Base-by-base conservation (phyloP, 35 echinoderm and acorn worm genomes). In the Ptychodera flava region DNA sequence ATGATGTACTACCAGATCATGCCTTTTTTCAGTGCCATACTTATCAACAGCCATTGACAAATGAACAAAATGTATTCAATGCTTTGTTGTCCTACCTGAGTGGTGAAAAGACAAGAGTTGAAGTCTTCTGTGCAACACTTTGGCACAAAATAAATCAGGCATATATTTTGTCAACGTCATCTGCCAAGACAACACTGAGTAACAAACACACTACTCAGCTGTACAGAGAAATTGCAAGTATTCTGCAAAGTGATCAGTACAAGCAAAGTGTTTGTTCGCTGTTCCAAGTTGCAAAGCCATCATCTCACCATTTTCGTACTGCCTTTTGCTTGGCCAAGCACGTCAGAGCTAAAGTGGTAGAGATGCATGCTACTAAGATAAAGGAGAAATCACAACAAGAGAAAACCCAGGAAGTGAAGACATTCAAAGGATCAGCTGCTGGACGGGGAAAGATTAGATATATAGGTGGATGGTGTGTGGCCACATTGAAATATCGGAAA, bases 401-500 rank as follows among this genome's bases (percentile, higher is more conserved):
- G 1, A 15, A 16, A 32, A 16, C 28, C 22, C 81, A 83, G 30
- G 6, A 2, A 22, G 37, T 83, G 22, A 83, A 32, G 30, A 10
- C 10, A 28, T 83, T 83, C 33, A 83, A 83, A 0, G 33, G 37
- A 38, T 85, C 83, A 6, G 31, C 16, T 1, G 35, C 16, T 16
- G 83, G 83, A n/a, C 28, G 34, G 33, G 83, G 0, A 27, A 85
- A 34, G 64, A 29, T 31, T 6, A 28, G 83, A 1, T 85, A 85
- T 52, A 85, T 85, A 38, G 83, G 28, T 1, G 83, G 34, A 1
- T 85, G 83, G 83, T 36, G 31, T 85, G 83, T 85, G 0, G 31
- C 15, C 28, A n/a, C 34, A 53, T 36, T n/a, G 33, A 85, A 38
- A 38, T 28, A 85, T 1, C 34, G 6, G n/a, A 83, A 83, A 83